Evolutionary conservation across 2,888 invertebrate species (phyloP).

Genomic region (Branchipolynoe longqiensis): DNA sequence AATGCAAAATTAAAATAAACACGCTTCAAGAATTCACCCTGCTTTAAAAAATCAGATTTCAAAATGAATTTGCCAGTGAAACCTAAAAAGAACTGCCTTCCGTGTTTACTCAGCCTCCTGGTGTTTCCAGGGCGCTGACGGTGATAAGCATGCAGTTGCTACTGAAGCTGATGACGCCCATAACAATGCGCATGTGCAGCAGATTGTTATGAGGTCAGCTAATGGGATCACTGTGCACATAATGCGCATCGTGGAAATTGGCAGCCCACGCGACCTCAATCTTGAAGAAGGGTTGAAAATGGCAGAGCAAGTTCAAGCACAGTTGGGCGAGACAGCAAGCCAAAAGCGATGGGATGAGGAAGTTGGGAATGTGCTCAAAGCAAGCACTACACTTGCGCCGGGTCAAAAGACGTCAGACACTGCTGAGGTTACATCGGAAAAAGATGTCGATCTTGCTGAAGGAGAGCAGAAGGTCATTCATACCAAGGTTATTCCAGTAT

Average conservation of each 20-base stretch:
- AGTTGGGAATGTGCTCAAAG: no score
- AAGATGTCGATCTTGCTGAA: no score
- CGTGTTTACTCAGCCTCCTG: not conserved
- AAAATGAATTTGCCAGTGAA: no score
- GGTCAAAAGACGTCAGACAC: no score
- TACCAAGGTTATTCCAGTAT: not conserved
- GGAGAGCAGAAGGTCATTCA: slow-evolving; percentile 1
- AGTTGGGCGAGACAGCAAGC: not conserved
- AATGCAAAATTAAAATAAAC: no score
- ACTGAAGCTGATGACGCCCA: not conserved
- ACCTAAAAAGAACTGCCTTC: no score
- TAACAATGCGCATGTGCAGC: slow-evolving; percentile 63
- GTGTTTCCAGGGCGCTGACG: slow-evolving; percentile 38
- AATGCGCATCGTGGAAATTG: slow-evolving; percentile 62
- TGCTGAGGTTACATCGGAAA: no score
- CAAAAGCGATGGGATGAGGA: not conserved
- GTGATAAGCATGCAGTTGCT: no score
- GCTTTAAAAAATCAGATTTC: no score
- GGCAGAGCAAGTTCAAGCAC: not conserved
- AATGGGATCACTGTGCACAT: slow-evolving; percentile 62
- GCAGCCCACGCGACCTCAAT: slow-evolving; percentile 39
- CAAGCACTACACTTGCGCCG: no score
- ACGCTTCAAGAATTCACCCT: no score
- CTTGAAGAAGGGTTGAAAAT: not conserved
- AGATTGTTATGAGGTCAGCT: slow-evolving; percentile 61